phyloP scores from a whole-genome alignment of 2,888 invertebrate genomes.

The Drosophila anomalata region DNA sequence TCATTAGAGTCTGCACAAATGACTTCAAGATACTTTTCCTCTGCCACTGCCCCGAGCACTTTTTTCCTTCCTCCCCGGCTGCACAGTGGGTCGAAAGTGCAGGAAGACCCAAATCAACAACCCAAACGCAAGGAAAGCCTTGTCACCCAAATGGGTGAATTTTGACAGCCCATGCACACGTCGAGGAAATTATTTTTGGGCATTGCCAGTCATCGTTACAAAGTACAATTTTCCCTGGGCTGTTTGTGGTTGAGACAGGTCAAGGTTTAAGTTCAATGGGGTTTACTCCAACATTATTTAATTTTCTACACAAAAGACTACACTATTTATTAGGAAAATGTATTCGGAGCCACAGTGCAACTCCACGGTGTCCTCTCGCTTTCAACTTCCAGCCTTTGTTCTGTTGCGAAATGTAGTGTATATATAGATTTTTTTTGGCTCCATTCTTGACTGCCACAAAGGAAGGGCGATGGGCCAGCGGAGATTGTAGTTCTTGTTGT shows the following conservation, averaged over 20 bases:
- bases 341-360: slow-evolving; percentile 46
- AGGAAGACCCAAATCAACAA: slow-evolving; percentile 31
- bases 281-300: not conserved
- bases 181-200: slow-evolving; percentile 12
- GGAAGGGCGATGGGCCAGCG: slow-evolving; percentile 45
- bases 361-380: slow-evolving; percentile 10
- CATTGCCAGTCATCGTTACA: slow-evolving; percentile 20
- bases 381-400: slow-evolving; percentile 47
- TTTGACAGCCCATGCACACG: slow-evolving; percentile 4
- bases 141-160: slow-evolving; percentile 22
- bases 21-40: slow-evolving; percentile 60
- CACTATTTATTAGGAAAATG: too few species aligned
- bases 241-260: slow-evolving; percentile 2
- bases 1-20: slow-evolving; percentile 76
- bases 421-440: slow-evolving; percentile 43
- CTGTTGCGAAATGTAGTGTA: slow-evolving; percentile 42
- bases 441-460: slow-evolving; percentile 41
- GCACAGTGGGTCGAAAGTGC: slow-evolving; percentile 49
- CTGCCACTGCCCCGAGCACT: slow-evolving; percentile 48
- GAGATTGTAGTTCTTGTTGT: slow-evolving; percentile 56
- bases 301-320: not conserved
- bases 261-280: slow-evolving; percentile 1
- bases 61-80: slow-evolving; percentile 9
- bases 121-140: slow-evolving; percentile 2
- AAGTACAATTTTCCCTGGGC: slow-evolving; percentile 1